Conservation (phyloP, 2,888 invertebrate genomes). For the Mythimna lalbum region DNA sequence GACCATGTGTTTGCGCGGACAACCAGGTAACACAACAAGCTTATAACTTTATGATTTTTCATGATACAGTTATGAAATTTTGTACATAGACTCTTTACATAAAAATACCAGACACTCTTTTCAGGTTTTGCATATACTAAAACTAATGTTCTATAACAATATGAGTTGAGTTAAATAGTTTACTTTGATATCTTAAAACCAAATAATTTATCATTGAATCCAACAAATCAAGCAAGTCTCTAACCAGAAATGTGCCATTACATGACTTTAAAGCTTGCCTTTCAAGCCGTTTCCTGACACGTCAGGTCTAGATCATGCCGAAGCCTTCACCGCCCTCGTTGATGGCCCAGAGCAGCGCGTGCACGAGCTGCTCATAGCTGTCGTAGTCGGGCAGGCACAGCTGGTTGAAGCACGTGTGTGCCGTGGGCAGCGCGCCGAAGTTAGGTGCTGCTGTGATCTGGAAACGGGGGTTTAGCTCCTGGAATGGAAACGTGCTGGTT, state of each 20-base stretch:
- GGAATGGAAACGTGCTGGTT: slow-evolving; percentile 10
- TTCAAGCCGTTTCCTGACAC: not conserved
- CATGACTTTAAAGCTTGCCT: no score
- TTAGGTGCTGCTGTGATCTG: slow-evolving; percentile 97
- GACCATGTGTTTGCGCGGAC: no score
- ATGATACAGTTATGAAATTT: no score
- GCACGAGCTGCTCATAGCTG: slow-evolving; percentile 97
- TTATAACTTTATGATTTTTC: no score
- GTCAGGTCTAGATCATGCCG: slow-evolving; percentile 77
- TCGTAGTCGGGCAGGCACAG: slow-evolving; percentile 98
- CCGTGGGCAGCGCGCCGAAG: slow-evolving; percentile 97
- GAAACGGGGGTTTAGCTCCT: slow-evolving; percentile 97
- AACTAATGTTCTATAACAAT: no score
- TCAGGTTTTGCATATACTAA: no score
- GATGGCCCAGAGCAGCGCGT: slow-evolving; percentile 96
- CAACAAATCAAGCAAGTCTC: not conserved
- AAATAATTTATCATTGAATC: no score
- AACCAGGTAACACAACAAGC: no score
- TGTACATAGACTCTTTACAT: no score
- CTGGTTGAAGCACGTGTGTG: slow-evolving; percentile 99
- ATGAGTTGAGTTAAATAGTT: no score
- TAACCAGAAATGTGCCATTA: not conserved
- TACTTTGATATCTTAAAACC: no score
- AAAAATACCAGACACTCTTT: no score
- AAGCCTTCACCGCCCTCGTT: slow-evolving; percentile 99